A percentile compares a stretch with the other conserved stretches of the same genome.
phyloP scores from a whole-genome alignment of 2,113 vertebrate genomes.

The Pelecanoides urinatrix region DNA sequence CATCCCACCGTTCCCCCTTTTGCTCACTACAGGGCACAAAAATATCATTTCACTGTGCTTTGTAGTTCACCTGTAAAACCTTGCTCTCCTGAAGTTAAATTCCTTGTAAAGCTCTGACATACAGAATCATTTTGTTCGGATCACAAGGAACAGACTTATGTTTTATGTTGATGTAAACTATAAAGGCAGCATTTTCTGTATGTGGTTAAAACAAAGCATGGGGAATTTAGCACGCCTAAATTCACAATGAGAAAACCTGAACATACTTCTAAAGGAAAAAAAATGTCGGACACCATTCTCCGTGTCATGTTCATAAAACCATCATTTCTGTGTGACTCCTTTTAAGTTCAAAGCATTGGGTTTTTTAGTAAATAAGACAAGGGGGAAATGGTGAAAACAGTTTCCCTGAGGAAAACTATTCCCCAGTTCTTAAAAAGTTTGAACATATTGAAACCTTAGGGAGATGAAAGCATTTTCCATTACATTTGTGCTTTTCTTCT shows the following conservation, averaged over 20 bases:
- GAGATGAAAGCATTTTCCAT: slow-evolving; percentile 18
- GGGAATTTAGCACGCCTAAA: background rate
- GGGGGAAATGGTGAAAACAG: background rate
- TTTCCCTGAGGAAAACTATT: slow-evolving; percentile 36
- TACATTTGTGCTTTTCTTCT: background rate
- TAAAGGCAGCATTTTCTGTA: background rate
- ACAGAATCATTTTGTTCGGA: background rate
- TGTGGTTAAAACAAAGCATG: background rate
- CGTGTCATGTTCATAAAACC: background rate
- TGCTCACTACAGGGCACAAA: background rate
- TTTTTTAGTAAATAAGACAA: slow-evolving; percentile 32
- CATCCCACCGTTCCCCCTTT: background rate
- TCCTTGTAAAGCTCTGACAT: background rate
- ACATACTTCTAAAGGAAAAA: background rate
- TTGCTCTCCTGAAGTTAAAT: background rate
- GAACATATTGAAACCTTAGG: background rate
- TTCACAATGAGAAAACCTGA: background rate
- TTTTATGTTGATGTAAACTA: background rate
- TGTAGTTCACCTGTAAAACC: background rate
- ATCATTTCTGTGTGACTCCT: background rate
- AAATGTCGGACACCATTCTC: background rate
- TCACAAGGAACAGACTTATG: background rate
- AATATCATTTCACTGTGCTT: background rate
- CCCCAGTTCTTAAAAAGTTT: slow-evolving; percentile 3
- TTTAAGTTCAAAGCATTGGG: slow-evolving; percentile 28